Evolutionary conservation across 2,113 vertebrate genomes (phyloP).

Genomic region (Hylia prasina): DNA sequence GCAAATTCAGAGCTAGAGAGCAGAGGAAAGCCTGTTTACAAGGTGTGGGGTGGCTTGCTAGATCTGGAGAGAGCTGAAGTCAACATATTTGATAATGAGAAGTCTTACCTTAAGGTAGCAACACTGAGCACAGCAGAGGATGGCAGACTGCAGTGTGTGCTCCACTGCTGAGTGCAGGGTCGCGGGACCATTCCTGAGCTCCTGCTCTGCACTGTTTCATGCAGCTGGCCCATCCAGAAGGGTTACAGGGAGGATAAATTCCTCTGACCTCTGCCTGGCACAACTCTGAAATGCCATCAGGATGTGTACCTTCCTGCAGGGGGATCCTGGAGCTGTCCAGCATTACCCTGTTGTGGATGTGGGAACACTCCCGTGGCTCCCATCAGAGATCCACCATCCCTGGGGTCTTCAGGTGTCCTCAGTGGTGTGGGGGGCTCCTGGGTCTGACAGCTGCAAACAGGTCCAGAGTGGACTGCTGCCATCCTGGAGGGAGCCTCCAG

Average conservation of each 20-base stretch:
- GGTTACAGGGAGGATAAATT: rapidly evolving
- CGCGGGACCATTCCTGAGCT: not conserved
- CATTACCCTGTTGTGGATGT: rapidly evolving
- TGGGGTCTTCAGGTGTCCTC: not conserved
- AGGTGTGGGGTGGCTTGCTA: not conserved
- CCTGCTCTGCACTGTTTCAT: not conserved
- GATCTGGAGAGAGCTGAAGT: not conserved
- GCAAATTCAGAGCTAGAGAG: not conserved
- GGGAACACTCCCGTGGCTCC: not conserved
- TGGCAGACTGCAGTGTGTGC: not conserved
- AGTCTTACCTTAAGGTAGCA: not conserved
- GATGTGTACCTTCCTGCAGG: not conserved
- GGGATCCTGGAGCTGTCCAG: not conserved
- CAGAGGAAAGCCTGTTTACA: not conserved
- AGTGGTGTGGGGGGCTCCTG: not conserved
- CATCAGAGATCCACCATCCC: not conserved
- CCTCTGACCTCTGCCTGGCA: not conserved
- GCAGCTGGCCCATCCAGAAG: not conserved
- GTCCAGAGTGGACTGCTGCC: not conserved
- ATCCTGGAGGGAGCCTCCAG: not conserved
- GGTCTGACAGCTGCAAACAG: not conserved
- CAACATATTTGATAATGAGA: not conserved
- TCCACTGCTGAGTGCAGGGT: not conserved
- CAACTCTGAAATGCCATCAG: rapidly evolving
- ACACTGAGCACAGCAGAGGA: not conserved